phyloP scores from a whole-genome alignment of 2,797 vertebrate species.

The Amazona ochrocephala region DNA sequence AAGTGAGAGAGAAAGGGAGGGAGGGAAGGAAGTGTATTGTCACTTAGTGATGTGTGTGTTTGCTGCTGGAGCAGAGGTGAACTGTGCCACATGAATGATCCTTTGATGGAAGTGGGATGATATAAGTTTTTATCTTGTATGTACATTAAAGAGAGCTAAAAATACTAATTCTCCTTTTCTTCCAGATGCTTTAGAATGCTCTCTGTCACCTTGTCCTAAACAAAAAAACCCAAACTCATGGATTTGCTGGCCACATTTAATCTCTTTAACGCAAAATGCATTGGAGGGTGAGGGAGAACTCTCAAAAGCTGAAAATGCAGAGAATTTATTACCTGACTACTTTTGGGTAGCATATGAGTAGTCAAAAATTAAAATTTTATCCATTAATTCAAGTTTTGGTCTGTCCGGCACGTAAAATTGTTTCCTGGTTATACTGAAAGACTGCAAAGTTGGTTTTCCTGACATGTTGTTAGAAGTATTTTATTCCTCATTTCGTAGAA shows the following conservation, averaged over 20 bases:
- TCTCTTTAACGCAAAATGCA: neutral
- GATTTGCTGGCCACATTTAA: neutral
- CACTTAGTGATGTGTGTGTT: neutral
- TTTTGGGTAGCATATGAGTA: neutral
- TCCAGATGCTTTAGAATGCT: neutral
- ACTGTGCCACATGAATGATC: neutral
- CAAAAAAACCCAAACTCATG: neutral
- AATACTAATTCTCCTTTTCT: neutral
- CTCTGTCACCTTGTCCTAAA: neutral
- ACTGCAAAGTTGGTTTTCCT: neutral
- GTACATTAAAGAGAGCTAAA: neutral
- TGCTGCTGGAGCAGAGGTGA: neutral
- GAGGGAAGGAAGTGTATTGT: neutral
- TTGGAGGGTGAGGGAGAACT: neutral
- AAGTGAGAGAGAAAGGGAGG: too few species aligned
- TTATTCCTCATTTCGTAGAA: neutral
- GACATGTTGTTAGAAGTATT: neutral
- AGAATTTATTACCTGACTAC: neutral
- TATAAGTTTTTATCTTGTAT: neutral
- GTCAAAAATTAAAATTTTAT: neutral
- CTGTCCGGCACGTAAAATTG: neutral
- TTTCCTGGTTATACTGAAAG: neutral
- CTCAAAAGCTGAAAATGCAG: neutral
- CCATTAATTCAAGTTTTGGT: neutral
- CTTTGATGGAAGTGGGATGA: neutral